Evolutionary conservation across 2,888 invertebrate genomes (phyloP), one percentile per base, ranked within the genome.

Genomic region (Thera britannica): DNA sequence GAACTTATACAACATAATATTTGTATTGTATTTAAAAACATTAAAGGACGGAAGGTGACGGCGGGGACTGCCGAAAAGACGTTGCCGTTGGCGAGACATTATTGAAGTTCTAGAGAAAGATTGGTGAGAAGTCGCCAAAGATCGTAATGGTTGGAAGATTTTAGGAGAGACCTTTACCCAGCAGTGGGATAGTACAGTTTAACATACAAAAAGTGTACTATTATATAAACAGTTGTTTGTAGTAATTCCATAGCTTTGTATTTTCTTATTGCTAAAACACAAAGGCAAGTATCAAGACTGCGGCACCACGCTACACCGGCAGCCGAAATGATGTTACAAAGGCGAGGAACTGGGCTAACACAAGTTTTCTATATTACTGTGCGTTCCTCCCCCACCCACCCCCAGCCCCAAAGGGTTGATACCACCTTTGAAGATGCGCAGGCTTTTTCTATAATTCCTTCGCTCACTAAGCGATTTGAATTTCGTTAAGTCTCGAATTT

Each of bases 271-370:
- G 9, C n/a, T 11, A 44, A 23, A 62, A 46, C 58, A 77, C 80
- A 79, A 84, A 81, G 67, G 68, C 75, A 76, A 83, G 62, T 75
- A 78, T 77, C 89, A 89, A 90, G 58, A 75, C 54, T 1, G 2
- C n/a, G 69, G 62, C 54, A 46, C 72, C 86, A 55, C n/a, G 58
- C 72, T 88, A 82, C 68, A 83, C 78, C 80, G 83, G 87, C 90
- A 90, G 88, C 91, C 92, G 87, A 93, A 93, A 93, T 93, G 93
- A 93, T 93, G 93, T 93, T 93, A 93, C 93, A 93, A 93, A 93
- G 92, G 91, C 92, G 87, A 87, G 90, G 91, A 93, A 93, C 93
- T 92, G 93, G 93, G 93, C 93, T 93, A 93, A 93, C 93, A 93
- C 93, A 93, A 93, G 93, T 93, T 93, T 93, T 93, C 93, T 93